Evolutionary conservation across 2,113 vertebrate species (phyloP), one percentile per base, ranked within the genome.

Genomic region (Centrocercus urophasianus): DNA sequence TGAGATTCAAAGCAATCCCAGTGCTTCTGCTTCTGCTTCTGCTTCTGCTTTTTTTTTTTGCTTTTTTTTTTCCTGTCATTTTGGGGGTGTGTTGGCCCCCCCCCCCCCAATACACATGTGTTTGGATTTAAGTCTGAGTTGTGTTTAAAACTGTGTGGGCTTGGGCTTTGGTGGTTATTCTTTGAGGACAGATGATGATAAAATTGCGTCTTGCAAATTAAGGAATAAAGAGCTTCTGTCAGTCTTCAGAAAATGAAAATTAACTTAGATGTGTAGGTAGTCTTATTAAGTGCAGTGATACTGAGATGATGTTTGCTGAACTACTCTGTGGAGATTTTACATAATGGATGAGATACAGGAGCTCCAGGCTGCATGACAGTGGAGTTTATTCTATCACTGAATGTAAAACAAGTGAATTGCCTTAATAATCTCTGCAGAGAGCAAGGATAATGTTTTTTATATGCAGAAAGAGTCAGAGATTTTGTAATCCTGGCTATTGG

Each of bases 261-360:
- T 95, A 88, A 95, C 77, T 92, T 94, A 64, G 85, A 86, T 92
- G 70, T 75, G 78, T 91, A 94, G 94, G 88, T 94, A 40, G 10
- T 92, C 88, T 95, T 90, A 87, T 75, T 95, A 95, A 92, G 87
- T 90, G 86, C 86, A 66, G 57, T 93, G 67, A 92, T 95, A 90
- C 78, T 84, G 93, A 88, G 94, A 84, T 67, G 83, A 40, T 95
- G 85, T 93, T 97, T 96, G 85, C 78, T 94, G 92, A 97, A 61
- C 93, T 89, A n/a, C 83, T 96, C 96, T 97, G 93, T 83, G 79
- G 96, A 96, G 96, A 95, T 96, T 95, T 95, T 97, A 83, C 96
- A 96, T 97, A 96, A 95, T 97, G 93, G 86, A 97, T 97, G 97
- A 97, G 86, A 63, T 93, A 91, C 71, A 43, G 90, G 85, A 91